Evolutionary conservation across 2,113 vertebrate species (phyloP).

Genomic region (Bungarus multicinctus): DNA sequence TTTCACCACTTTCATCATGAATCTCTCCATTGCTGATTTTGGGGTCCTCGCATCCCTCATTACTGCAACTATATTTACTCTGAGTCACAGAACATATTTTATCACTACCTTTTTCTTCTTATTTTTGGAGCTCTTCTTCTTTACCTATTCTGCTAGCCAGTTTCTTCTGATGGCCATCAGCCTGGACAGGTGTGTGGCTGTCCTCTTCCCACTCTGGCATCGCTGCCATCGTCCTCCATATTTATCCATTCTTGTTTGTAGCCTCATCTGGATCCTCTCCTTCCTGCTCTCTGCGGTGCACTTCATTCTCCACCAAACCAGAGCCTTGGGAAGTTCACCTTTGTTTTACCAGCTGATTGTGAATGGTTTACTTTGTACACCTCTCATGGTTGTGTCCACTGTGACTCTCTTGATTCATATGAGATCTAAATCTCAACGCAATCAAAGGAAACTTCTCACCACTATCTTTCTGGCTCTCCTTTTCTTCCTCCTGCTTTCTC

Average conservation of each 20-base stretch:
- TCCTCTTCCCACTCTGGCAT: not conserved
- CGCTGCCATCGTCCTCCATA: not conserved
- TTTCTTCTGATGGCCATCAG: not conserved
- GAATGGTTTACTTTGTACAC: not conserved
- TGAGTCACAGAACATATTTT: not conserved
- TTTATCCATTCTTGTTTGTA: not conserved
- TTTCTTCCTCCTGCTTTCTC: not conserved
- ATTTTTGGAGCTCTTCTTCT: not conserved
- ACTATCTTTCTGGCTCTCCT: not conserved
- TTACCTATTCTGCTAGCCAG: not conserved
- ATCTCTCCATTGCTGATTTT: slow-evolving; percentile 26
- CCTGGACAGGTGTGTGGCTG: not conserved
- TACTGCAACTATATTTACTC: not conserved
- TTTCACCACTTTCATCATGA: slow-evolving; percentile 31
- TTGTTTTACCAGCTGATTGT: not conserved
- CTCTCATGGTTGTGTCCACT: not conserved
- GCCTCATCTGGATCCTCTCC: not conserved
- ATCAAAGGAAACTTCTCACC: not conserved
- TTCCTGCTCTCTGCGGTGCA: not conserved
- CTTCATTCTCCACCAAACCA: not conserved
- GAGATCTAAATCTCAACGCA: not conserved
- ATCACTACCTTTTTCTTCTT: rapidly evolving
- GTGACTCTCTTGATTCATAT: not conserved
- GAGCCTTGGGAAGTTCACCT: not conserved
- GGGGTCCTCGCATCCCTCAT: not conserved